Conservation (phyloP, 2,113 vertebrate species). For the Danio rerio region GRCz12tu NC_133196.1:35850001-35850500, state of each 20-base stretch:
- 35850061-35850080: constrained; percentile 71
- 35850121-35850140: background rate
- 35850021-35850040: constrained; percentile 82
- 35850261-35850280: background rate
- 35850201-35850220: background rate
- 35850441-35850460: background rate
- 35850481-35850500: background rate
- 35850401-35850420: background rate
- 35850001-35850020: constrained; percentile 89
- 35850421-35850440: background rate
- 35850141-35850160: background rate
- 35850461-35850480: background rate
- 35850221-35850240: background rate
- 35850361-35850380: background rate
- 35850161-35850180: background rate
- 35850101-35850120: too few species aligned
- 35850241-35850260: background rate
- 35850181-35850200: too few species aligned
- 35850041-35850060: constrained; percentile 87
- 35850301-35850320: constrained; percentile 2
- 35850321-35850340: background rate
- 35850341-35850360: background rate
- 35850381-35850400: background rate
- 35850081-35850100: too few species aligned
- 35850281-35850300: background rate